Evolutionary conservation across 2,797 vertebrate species (phyloP).

Genomic region (Cossypha dichroa): DNA sequence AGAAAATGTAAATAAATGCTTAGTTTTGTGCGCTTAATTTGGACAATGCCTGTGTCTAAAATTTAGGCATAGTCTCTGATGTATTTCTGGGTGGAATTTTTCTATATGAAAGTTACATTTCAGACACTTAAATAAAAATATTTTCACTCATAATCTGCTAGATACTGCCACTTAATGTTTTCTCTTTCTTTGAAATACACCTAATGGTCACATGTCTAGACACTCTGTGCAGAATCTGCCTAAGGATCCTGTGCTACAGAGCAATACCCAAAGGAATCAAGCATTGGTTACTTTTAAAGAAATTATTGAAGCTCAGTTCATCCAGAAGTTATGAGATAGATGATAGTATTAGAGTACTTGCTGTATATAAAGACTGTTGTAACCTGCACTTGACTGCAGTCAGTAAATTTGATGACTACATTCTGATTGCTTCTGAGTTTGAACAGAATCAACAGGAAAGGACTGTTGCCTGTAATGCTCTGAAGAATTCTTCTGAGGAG

Average conservation of each 20-base stretch:
- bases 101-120: neutral
- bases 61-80: neutral
- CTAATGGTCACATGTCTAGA: neutral
- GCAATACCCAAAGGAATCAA: neutral
- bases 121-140: neutral
- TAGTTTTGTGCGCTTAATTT: neutral
- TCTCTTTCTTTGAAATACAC: neutral
- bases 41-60: neutral
- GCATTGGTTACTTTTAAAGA: neutral
- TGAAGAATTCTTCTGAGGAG: neutral
- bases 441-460: neutral
- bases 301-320: neutral
- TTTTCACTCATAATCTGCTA: neutral
- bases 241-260: neutral
- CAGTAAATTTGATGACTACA: neutral
- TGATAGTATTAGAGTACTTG: neutral
- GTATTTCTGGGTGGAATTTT: neutral
- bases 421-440: neutral
- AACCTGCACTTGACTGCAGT: neutral
- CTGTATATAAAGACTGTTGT: neutral
- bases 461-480: neutral
- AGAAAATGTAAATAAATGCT: neutral
- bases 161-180: neutral
- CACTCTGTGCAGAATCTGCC: neutral
- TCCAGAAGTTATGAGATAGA: neutral